phyloP scores from a whole-genome alignment of 2,888 invertebrate species.

The Autographa pulchrina region DNA sequence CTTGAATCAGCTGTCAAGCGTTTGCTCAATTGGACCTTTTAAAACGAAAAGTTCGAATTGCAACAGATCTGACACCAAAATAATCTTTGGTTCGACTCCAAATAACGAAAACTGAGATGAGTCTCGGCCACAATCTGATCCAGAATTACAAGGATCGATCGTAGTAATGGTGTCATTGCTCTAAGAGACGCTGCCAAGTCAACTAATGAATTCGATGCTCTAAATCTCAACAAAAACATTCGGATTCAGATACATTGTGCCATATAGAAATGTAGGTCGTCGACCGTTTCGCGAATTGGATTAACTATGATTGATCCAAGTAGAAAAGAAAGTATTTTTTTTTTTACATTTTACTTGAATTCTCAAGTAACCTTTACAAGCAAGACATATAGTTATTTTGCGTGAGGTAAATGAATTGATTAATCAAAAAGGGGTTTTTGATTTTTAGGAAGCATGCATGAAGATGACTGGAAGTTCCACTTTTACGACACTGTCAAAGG shows the following conservation, averaged over 20 bases:
- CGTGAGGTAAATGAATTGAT: no score
- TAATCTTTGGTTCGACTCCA: no score
- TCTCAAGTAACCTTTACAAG: no score
- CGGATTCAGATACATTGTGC: background rate
- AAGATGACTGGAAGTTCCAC: constrained; percentile 99
- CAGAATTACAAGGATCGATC: background rate
- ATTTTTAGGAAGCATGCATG: constrained; percentile 93
- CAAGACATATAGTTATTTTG: no score
- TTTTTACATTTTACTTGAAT: no score
- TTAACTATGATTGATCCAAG: background rate
- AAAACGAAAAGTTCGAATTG: no score
- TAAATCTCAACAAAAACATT: background rate
- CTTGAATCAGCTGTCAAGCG: no score
- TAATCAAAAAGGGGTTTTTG: background rate
- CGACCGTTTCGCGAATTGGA: background rate
- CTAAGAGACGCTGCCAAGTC: background rate
- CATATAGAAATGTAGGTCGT: background rate
- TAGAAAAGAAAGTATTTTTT: no score
- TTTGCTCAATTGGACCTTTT: no score
- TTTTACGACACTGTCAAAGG: constrained; percentile 99
- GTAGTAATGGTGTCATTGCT: background rate
- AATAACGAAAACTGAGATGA: no score
- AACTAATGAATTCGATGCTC: background rate
- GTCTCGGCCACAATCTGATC: background rate
- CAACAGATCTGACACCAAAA: no score